These are phyloP conservation scores for Drepana falcataria DNA, from an alignment of 2,888 invertebrate species.

Conservation along the genomic window DNA sequence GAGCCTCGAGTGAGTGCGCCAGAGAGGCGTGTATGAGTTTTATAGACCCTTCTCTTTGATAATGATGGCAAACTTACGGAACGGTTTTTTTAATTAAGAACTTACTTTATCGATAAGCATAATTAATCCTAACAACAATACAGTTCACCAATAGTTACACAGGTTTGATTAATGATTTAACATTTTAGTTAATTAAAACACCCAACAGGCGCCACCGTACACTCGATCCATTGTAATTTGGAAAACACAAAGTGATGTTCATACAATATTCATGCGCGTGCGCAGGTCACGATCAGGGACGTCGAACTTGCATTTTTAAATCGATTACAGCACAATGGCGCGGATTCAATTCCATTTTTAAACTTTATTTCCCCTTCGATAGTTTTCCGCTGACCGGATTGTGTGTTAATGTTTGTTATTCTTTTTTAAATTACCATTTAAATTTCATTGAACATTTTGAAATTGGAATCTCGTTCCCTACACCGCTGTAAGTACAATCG, in stretches of 20 bases:
- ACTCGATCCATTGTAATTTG: slow-evolving; percentile 13
- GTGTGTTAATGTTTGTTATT: slow-evolving; percentile 51
- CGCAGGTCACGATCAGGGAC: slow-evolving; percentile 74
- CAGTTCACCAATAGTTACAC: background rate
- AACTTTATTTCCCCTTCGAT: slow-evolving; percentile 42
- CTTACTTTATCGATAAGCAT: too few species aligned
- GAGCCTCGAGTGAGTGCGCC: too few species aligned
- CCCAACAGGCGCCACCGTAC: background rate
- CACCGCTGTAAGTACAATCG: too few species aligned
- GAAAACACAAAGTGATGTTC: slow-evolving; percentile 42
- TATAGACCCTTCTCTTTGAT: too few species aligned
- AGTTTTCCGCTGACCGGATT: slow-evolving; percentile 41
- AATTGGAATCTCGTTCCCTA: background rate
- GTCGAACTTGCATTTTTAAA: slow-evolving; percentile 70
- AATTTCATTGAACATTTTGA: slow-evolving; percentile 3
- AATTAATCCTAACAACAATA: background rate
- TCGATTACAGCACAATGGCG: slow-evolving; percentile 55
- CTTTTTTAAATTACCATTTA: slow-evolving; percentile 17
- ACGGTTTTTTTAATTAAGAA: too few species aligned
- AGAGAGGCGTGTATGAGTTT: too few species aligned
- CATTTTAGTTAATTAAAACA: background rate
- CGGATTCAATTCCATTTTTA: slow-evolving; percentile 50
- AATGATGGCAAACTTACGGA: too few species aligned
- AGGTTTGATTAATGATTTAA: background rate
- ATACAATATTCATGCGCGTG: slow-evolving; percentile 67